Evolutionary conservation across 1,140 invertebrate species (phyloP).

Genomic region (Lerema accius): DNA sequence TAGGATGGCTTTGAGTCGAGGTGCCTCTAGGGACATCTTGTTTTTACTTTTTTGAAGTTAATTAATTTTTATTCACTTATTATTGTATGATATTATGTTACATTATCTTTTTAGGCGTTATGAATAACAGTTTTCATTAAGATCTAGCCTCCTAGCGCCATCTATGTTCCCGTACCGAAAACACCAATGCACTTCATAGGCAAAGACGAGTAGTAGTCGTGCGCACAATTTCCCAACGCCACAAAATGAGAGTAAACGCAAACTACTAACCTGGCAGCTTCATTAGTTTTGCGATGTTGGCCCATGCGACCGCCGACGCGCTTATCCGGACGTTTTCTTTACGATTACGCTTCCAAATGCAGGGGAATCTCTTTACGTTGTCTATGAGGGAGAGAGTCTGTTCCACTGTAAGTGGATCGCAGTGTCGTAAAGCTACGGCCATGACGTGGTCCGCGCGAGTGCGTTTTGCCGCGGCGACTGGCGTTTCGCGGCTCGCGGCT

Average conservation of each 20-base stretch:
- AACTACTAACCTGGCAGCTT: conserved; percentile 41
- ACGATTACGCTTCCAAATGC: conserved; percentile 51
- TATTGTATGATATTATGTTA: too few relatives aligned
- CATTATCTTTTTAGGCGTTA: too few relatives aligned
- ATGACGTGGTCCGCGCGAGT: conserved; percentile 36
- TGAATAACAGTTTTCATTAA: too few relatives aligned
- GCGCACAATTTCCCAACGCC: too few relatives aligned
- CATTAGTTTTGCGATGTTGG: conserved; percentile 38
- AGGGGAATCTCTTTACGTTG: conserved; percentile 45
- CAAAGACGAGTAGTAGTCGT: too few relatives aligned
- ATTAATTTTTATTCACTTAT: too few relatives aligned
- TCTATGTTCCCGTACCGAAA: neutral
- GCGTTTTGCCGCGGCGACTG: conserved; percentile 40
- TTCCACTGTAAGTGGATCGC: conserved; percentile 21
- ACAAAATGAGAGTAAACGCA: too few relatives aligned
- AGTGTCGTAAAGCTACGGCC: neutral
- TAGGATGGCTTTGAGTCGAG: too few relatives aligned
- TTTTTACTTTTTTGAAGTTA: too few relatives aligned
- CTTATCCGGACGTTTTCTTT: conserved; percentile 46
- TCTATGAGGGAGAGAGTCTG: conserved; percentile 38
- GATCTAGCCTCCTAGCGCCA: neutral
- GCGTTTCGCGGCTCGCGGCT: conserved; percentile 33
- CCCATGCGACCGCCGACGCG: conserved; percentile 39
- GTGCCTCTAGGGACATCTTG: too few relatives aligned
- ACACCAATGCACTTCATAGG: neutral